Base-by-base conservation (phyloP, 2,888 invertebrate species). In the Anthophora plumipes region DNA sequence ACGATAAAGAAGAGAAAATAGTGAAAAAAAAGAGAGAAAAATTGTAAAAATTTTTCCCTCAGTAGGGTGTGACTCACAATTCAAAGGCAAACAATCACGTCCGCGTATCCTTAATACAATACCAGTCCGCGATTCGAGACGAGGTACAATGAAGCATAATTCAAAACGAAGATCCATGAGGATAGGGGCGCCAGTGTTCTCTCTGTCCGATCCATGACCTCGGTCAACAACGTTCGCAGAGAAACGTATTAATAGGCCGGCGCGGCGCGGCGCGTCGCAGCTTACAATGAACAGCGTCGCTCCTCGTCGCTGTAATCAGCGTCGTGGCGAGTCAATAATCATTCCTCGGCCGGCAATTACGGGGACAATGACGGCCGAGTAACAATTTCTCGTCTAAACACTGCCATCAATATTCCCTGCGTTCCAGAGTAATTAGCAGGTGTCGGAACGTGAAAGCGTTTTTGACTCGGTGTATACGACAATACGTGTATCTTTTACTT, bases 351-450 rank as follows among this genome's bases (percentile, higher is more conserved):
- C 81, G 82, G 85, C 85, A 88, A 92, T 91, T 91, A 91, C 87
- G 82, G 59, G 87, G 87, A 91, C 91, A 91, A 91, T 92, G 90
- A 91, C 90, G 89, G 86, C 84, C 82, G 86, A 68, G 82, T 85
- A 88, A 87, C 80, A 63, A 78, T 86, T 78, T 84, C 82, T 78
- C 77, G 73, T 69, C 87, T 91, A 90, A 91, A 91, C 88, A 91
- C 89, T 87, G 88, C 84, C 89, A 92, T 91, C 90, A 90, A 90
- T 90, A 91, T 91, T 89, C 71, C 80, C 77, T 71, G 73, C 90
- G 88, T 90, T 90, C 89, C 89, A 86, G 72, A 85, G 88, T 91
- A 92, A 92, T 92, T 92, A 90, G 91, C 86, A 75, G 86, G 87
- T 85, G 83, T 85, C 85, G 70, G 69, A 59, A 70, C 88, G 90